Base-by-base conservation (phyloP, 2,888 invertebrate genomes). In the Anorthoa munda region DNA sequence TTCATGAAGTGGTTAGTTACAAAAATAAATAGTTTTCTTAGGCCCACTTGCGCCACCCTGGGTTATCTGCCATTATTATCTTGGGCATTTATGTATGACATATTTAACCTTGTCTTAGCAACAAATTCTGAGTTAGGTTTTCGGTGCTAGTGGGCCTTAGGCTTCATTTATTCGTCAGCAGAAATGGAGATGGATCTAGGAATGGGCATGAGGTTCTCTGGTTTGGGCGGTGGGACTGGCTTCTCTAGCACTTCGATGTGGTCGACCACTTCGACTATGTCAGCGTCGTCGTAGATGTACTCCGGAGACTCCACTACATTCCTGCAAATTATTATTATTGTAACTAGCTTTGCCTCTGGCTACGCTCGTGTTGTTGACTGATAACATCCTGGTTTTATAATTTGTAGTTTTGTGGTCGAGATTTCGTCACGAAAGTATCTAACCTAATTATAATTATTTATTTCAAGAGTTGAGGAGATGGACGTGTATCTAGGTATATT, bases 221-320 rank as follows among this genome's bases (percentile, higher is more conserved):
- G 95, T 81, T 94, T 95, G 0, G 94, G 94, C 0, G 93, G 94
- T 18, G 92, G 71, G 0, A 89, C 89, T 0, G 95, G 95, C 53
- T 95, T 95, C 31, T 92, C 93, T 3, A 79, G 48, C 1, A 75
- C 90, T 4, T 90, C 83, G 0, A 46, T 26, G 12, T 76, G 12
- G n/a, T 83, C 75, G 0, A 58, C 46, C 11, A 75, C 39, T 21
- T 67, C 71, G 45, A 71, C 72, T 5, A 59, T 56, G 18, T 59
- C 53, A 15, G 58, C 17, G 3, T 60, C 64, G 21, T 69, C 63
- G 60, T 68, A 69, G 17, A 61, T 4, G 13, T 71, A 59, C 13
- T 60, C 71, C 3, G 58, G 31, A 48, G 66, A 13, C 15, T 82
- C 79, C 21, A 55, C 39, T 53, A 72, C 4, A 59, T 13, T 68